phyloP scores from a whole-genome alignment of 1,140 invertebrate genomes.

The Drosophila willistoni region DNA sequence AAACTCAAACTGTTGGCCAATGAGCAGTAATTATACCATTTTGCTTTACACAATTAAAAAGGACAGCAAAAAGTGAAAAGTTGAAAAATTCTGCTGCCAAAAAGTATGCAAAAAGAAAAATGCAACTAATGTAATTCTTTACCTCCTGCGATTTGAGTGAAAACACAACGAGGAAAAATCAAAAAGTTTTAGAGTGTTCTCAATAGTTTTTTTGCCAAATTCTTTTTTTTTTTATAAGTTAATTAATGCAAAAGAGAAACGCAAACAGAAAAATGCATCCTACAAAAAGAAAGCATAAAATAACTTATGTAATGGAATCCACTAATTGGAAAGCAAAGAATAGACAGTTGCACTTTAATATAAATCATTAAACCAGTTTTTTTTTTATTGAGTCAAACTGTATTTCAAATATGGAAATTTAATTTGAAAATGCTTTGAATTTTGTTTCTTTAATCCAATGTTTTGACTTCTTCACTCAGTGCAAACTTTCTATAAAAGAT shows the following conservation, averaged over 20 bases:
- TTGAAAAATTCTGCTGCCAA: constrained; percentile 61
- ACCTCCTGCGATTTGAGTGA: background rate
- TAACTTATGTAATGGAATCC: background rate
- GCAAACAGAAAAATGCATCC: background rate
- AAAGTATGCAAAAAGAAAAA: constrained; percentile 30
- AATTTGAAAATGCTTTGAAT: too few relatives aligned
- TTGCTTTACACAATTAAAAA: constrained; percentile 17
- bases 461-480: background rate
- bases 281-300: background rate
- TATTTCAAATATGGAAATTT: too few relatives aligned
- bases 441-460: too few relatives aligned
- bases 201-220: background rate
- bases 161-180: background rate
- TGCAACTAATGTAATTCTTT: background rate
- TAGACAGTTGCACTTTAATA: too few relatives aligned
- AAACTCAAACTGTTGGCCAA: constrained; percentile 29
- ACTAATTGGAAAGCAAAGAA: too few relatives aligned
- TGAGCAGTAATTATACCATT: constrained; percentile 60
- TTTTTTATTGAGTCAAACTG: too few relatives aligned
- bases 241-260: background rate
- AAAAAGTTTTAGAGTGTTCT: background rate
- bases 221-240: background rate
- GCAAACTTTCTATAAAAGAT: background rate
- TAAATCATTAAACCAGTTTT: too few relatives aligned
- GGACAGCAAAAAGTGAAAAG: constrained; percentile 36